A percentile compares a stretch with the other conserved stretches of the same genome.
Conservation (phyloP, 2,888 invertebrate genomes). For the Yponomeuta cagnagella region DNA sequence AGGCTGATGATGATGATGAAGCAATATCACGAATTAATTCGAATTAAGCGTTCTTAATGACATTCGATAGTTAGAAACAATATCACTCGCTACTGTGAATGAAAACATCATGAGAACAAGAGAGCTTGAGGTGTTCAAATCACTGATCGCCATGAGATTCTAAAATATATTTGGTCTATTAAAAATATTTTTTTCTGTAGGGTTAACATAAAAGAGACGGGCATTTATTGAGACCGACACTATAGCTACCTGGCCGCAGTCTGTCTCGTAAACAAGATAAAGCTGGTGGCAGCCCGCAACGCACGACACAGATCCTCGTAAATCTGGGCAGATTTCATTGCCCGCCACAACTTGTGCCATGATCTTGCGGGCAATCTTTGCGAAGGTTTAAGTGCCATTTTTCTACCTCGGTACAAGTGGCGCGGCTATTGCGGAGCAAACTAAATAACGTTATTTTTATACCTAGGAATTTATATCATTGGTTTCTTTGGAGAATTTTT, state of each 20-base stretch:
- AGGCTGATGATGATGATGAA: too few species aligned
- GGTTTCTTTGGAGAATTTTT: too few species aligned
- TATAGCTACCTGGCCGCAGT: slow-evolving; percentile 4
- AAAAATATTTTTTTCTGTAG: not conserved
- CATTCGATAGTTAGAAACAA: too few species aligned
- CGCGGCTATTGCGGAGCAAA: not conserved
- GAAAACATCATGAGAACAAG: too few species aligned
- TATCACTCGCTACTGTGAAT: too few species aligned
- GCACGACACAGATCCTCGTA: slow-evolving; percentile 39
- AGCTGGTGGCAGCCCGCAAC: slow-evolving; percentile 31
- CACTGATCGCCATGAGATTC: too few species aligned
- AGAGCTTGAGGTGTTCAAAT: too few species aligned
- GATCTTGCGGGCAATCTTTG: slow-evolving; percentile 38
- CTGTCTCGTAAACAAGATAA: slow-evolving; percentile 54
- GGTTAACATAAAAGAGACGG: not conserved
- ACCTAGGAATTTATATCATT: not conserved
- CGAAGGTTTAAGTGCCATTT: slow-evolving; percentile 26
- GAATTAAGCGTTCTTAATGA: too few species aligned
- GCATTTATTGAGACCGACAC: not conserved
- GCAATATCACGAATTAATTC: too few species aligned
- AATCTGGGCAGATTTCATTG: slow-evolving; percentile 54
- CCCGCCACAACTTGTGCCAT: slow-evolving; percentile 35
- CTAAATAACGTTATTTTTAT: slow-evolving; percentile 5
- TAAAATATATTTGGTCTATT: too few species aligned
- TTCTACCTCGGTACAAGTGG: slow-evolving; percentile 12